Evolutionary conservation across 2,888 invertebrate genomes (phyloP).

Genomic region (Lasioglossum calceatum): DNA sequence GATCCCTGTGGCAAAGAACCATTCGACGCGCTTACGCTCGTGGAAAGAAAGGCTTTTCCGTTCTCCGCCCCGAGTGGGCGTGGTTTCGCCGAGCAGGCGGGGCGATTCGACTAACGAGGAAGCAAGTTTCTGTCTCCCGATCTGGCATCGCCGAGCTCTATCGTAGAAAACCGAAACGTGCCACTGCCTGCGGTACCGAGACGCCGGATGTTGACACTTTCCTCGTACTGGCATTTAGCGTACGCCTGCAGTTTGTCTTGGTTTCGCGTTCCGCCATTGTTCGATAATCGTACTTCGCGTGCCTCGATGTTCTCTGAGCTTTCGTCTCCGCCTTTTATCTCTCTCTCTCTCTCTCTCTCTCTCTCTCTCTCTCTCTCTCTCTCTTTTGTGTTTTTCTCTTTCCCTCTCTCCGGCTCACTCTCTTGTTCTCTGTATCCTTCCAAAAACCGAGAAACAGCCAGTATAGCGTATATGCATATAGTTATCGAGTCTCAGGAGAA

Average conservation of each 20-base stretch:
- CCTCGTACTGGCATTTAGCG: conserved; percentile 48
- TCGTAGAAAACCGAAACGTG: conserved; percentile 40
- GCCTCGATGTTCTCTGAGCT: conserved; percentile 12
- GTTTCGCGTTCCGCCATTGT: conserved; percentile 37
- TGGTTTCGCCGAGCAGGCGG: not conserved
- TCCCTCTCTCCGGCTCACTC: not conserved
- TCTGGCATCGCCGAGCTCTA: conserved; percentile 36
- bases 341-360: not conserved
- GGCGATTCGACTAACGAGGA: not conserved
- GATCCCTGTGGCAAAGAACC: not conserved
- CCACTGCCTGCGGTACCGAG: conserved; percentile 54
- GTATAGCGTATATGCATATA: not conserved
- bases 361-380: not conserved
- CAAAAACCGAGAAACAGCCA: conserved; percentile 1
- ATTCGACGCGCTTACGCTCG: not conserved
- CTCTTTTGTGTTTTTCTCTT: not conserved
- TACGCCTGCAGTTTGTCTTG: conserved; percentile 48
- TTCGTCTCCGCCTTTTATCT: not conserved
- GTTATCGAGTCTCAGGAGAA: not conserved
- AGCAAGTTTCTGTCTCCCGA: not conserved
- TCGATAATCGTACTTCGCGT: conserved; percentile 38
- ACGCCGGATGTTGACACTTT: conserved; percentile 49
- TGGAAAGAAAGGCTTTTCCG: not conserved
- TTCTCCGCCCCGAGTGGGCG: not conserved
- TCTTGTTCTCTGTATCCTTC: not conserved